These are phyloP conservation scores for Peucedramus taeniatus DNA, from an alignment of 2,113 vertebrate genomes.

Conservation along the genomic window DNA sequence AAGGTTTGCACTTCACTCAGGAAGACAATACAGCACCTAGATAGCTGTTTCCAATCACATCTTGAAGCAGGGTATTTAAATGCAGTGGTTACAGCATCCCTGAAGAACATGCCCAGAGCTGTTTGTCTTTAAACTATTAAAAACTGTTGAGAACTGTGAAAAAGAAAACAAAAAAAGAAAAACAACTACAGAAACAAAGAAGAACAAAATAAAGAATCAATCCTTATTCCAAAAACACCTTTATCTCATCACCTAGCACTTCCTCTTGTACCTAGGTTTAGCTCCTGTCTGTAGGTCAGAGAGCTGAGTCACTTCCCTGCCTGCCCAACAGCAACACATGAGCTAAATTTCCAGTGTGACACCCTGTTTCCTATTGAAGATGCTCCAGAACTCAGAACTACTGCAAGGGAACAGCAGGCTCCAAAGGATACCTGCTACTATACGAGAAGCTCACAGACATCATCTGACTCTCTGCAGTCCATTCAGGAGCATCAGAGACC, in stretches of 20 bases:
- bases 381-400: neutral
- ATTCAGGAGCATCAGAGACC: neutral
- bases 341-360: neutral
- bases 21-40: neutral
- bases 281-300: neutral
- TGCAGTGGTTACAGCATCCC: neutral
- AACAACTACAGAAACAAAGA: neutral
- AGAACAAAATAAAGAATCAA: neutral
- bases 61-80: neutral
- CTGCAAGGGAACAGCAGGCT: neutral
- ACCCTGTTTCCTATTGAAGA: neutral
- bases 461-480: neutral
- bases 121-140: neutral
- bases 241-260: neutral
- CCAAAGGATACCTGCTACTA: neutral
- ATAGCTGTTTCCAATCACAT: neutral
- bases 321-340: neutral
- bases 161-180: neutral
- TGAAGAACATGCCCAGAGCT: neutral
- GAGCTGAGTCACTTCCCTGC: slow-evolving; percentile 2
- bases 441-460: neutral
- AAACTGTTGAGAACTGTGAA: neutral
- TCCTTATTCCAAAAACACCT: neutral
- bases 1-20: neutral
- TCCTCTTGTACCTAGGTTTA: slow-evolving; percentile 6